A percentile compares a stretch with the other conserved stretches of the same genome.
phyloP scores from a whole-genome alignment of 2,113 vertebrate genomes.

The Odontesthes bonariensis region DNA sequence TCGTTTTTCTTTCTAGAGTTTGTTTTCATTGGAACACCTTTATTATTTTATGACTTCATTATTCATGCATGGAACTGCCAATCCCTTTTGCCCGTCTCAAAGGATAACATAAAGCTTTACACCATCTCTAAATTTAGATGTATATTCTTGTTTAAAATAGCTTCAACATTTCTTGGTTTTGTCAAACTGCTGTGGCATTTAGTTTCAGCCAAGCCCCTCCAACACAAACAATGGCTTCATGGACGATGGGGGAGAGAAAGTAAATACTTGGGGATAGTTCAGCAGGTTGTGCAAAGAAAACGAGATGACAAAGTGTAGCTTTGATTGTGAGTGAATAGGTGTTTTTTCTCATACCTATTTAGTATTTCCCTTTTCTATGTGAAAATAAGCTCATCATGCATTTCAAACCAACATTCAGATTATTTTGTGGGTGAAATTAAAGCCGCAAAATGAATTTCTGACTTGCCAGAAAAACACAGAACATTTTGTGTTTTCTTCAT shows the following conservation, averaged over 20 bases:
- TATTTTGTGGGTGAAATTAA: slow-evolving; percentile 1
- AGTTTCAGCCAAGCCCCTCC: slow-evolving; percentile 10
- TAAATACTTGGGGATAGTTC: slow-evolving; percentile 49
- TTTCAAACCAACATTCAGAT: neutral
- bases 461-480: neutral
- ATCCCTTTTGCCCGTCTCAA: slow-evolving; percentile 6
- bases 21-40: slow-evolving; percentile 47
- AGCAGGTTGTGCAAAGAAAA: slow-evolving; percentile 58
- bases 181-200: slow-evolving; percentile 17
- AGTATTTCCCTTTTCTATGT: neutral
- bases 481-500: neutral
- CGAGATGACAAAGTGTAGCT: slow-evolving; percentile 31
- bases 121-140: slow-evolving; percentile 48
- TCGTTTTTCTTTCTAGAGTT: slow-evolving; percentile 14
- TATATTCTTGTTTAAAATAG: slow-evolving; percentile 20
- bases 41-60: slow-evolving; percentile 63
- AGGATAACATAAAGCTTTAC: slow-evolving; percentile 28
- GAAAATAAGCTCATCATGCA: neutral
- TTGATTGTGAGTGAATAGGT: slow-evolving; percentile 28
- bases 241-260: slow-evolving; percentile 40
- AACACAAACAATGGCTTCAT: slow-evolving; percentile 54
- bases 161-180: slow-evolving; percentile 12
- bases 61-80: slow-evolving; percentile 30
- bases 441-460: neutral
- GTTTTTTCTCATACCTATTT: slow-evolving; percentile 35